Evolutionary conservation across 1,140 invertebrate species (phyloP).

Genomic region (Campoletis sonorensis): DNA sequence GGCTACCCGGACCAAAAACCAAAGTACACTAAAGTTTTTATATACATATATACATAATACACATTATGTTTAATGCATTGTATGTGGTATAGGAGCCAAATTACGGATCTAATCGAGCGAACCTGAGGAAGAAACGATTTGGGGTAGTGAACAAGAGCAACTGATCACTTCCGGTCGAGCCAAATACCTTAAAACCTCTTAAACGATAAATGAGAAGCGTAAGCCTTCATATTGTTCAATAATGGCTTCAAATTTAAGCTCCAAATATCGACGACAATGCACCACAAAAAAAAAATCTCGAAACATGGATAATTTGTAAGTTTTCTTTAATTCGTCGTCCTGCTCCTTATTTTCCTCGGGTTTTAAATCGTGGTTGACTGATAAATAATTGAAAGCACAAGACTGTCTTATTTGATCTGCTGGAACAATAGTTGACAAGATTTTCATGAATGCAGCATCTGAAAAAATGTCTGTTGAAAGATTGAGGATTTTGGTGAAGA

Average conservation of each 20-base stretch:
- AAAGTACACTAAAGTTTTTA: background rate
- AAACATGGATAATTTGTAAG: too few species aligned
- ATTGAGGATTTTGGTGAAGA: background rate
- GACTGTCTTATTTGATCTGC: background rate
- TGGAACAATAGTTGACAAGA: too few species aligned
- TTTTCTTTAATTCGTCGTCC: too few species aligned
- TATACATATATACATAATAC: slow-evolving; percentile 18
- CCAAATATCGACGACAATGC: background rate
- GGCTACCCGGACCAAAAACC: slow-evolving; percentile 36
- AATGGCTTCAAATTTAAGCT: background rate
- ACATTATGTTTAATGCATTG: slow-evolving; percentile 15
- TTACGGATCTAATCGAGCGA: slow-evolving; percentile 39
- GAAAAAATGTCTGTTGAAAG: background rate
- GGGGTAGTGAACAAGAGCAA: background rate
- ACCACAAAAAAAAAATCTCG: too few species aligned
- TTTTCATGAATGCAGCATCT: background rate
- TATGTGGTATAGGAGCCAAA: slow-evolving; percentile 33
- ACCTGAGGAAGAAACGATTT: slow-evolving; percentile 22
- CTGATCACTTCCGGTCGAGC: slow-evolving; percentile 28
- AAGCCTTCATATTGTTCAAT: background rate
- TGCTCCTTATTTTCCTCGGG: too few species aligned
- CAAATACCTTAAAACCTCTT: background rate
- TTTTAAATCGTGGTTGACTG: background rate
- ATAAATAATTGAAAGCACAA: background rate
- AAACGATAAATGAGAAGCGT: background rate